Percentiles rank a stretch among this genome's conserved stretches.
Evolutionary conservation across 2,113 vertebrate genomes (phyloP).

Genomic region (Zonotrichia leucophrys): DNA sequence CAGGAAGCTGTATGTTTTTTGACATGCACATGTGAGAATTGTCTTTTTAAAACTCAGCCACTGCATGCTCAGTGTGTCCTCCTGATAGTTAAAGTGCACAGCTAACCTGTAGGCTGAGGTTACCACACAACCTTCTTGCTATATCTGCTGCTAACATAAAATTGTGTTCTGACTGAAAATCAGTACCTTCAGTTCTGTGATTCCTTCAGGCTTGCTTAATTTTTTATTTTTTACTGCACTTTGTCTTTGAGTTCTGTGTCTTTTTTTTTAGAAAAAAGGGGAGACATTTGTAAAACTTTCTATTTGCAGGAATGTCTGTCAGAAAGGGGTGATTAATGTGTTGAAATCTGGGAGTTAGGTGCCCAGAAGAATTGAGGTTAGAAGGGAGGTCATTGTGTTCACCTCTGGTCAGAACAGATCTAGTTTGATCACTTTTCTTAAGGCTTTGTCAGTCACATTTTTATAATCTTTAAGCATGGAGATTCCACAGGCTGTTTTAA

Average conservation of each 20-base stretch:
- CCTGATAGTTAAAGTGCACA: background rate
- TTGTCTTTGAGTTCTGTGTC: background rate
- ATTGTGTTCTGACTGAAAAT: background rate
- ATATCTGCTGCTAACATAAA: background rate
- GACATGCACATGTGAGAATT: background rate
- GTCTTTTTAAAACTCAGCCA: background rate
- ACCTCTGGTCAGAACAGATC: background rate
- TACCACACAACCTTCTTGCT: background rate
- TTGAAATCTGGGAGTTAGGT: background rate
- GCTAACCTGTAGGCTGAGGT: background rate
- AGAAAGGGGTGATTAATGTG: background rate
- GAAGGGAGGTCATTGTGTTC: background rate
- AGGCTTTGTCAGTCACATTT: background rate
- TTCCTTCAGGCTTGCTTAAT: background rate
- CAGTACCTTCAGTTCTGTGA: background rate
- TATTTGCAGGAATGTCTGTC: background rate
- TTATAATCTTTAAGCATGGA: background rate
- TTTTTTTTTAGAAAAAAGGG: background rate
- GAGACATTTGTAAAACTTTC: background rate
- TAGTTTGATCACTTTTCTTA: background rate
- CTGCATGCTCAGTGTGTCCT: background rate
- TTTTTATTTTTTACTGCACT: background rate
- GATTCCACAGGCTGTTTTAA: background rate
- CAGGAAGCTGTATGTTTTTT: background rate
- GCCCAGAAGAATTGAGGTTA: background rate